These are phyloP conservation scores for Ochotona curzoniae DNA, from an alignment of 2,113 vertebrate genomes.

Conservation along the genomic window DNA sequence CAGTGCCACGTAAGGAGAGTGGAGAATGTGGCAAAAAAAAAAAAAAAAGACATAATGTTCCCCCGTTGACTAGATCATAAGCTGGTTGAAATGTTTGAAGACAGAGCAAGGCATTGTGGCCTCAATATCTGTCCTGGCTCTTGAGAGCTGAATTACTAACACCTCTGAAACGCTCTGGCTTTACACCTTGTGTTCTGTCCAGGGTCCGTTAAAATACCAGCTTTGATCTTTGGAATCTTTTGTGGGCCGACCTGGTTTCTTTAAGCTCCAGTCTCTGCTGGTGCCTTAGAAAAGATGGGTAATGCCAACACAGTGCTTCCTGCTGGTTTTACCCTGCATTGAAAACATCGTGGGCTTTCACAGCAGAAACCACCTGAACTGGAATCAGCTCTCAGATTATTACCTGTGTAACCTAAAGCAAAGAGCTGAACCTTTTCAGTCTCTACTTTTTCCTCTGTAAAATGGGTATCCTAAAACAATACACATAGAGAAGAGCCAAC, in stretches of 20 bases:
- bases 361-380: slow-evolving; percentile 1
- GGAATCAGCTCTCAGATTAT: slow-evolving; percentile 46
- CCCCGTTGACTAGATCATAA: slow-evolving; percentile 68
- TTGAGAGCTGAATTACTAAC: slow-evolving; percentile 58
- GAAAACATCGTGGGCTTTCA: not conserved
- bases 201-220: slow-evolving; percentile 76
- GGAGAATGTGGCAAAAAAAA: slow-evolving; percentile 10
- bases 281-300: slow-evolving; percentile 66
- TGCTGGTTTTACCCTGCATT: slow-evolving; percentile 45
- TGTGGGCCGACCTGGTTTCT: slow-evolving; percentile 64
- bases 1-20: slow-evolving; percentile 43
- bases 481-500: not conserved
- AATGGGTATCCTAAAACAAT: not conserved
- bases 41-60: slow-evolving; percentile 39
- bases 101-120: slow-evolving; percentile 40
- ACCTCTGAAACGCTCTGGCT: slow-evolving; percentile 64
- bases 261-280: slow-evolving; percentile 63
- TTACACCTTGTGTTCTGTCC: slow-evolving; percentile 66
- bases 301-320: slow-evolving; percentile 65
- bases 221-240: slow-evolving; percentile 80
- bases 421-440: not conserved
- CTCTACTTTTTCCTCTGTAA: slow-evolving; percentile 22
- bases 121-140: slow-evolving; percentile 53
- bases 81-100: slow-evolving; percentile 59
- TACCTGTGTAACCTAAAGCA: slow-evolving; percentile 8